phyloP scores from a whole-genome alignment of 2,888 invertebrate genomes.

The Melipona bicolor region DNA sequence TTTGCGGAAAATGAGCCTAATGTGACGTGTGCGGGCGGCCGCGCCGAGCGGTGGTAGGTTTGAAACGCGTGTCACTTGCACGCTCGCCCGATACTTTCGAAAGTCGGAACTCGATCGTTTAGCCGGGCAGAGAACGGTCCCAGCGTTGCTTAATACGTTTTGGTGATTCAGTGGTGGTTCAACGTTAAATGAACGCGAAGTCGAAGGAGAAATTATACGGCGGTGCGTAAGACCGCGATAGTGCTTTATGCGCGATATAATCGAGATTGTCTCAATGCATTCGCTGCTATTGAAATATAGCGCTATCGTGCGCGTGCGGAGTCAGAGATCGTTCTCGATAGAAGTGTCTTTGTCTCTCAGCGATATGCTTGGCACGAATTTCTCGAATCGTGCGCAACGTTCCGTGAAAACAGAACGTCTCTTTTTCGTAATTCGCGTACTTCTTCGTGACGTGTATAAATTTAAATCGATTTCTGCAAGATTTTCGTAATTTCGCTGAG shows the following conservation, averaged over 20 bases:
- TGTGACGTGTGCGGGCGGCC: conserved; percentile 82
- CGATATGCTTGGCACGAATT: too few species aligned
- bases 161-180: neutral
- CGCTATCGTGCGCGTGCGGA: too few species aligned
- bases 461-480: too few species aligned
- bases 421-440: too few species aligned
- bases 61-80: conserved; percentile 33
- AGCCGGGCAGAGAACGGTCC: neutral
- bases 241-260: too few species aligned
- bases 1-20: conserved; percentile 83
- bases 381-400: too few species aligned
- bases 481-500: too few species aligned
- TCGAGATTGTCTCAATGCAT: neutral
- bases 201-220: neutral
- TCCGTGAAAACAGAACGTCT: too few species aligned
- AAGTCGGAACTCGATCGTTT: neutral
- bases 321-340: too few species aligned
- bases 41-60: conserved; percentile 44
- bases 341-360: too few species aligned
- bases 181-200: neutral
- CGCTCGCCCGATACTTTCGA: neutral
- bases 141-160: neutral
- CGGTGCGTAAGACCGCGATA: neutral
- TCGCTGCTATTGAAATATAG: neutral
- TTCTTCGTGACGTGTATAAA: too few species aligned